Conservation (phyloP, 2,888 invertebrate genomes). For the Leptopterna dolabrata region DNA sequence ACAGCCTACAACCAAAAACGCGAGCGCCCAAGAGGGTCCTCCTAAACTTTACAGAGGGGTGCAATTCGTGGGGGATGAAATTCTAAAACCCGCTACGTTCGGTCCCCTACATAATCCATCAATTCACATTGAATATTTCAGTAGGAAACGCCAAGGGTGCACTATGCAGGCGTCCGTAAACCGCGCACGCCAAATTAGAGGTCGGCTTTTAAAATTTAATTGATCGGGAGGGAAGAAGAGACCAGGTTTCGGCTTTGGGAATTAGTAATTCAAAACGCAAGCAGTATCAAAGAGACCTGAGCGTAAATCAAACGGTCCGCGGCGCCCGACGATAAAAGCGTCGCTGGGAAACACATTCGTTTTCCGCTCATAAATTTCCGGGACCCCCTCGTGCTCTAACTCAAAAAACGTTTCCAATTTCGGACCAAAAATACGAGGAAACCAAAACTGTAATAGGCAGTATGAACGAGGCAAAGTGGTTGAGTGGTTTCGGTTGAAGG, state of each 20-base stretch:
- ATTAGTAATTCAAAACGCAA: conserved; percentile 36
- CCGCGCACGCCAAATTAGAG: not conserved
- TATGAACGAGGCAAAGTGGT: not conserved
- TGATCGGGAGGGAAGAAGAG: not conserved
- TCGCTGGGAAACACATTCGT: conserved; percentile 16
- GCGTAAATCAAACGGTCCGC: conserved; percentile 15
- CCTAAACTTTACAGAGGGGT: too few relatives aligned
- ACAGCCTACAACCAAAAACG: too few relatives aligned
- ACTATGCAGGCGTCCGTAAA: not conserved
- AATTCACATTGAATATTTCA: not conserved
- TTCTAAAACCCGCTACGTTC: not conserved
- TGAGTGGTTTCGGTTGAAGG: not conserved
- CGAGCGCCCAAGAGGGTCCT: too few relatives aligned
- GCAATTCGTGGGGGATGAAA: not conserved
- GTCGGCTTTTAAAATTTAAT: not conserved
- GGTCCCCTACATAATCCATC: not conserved
- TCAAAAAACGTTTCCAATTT: conserved; percentile 31
- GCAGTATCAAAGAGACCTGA: conserved; percentile 18
- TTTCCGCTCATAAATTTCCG: conserved; percentile 4
- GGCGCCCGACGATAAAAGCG: not conserved
- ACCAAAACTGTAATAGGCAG: not conserved
- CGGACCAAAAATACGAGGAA: conserved; percentile 1
- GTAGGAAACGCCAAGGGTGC: not conserved
- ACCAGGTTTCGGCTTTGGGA: not conserved
- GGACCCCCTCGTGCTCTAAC: not conserved